Evolutionary conservation across 2,113 vertebrate species (phyloP).

Genomic region (Sturnira hondurensis): DNA sequence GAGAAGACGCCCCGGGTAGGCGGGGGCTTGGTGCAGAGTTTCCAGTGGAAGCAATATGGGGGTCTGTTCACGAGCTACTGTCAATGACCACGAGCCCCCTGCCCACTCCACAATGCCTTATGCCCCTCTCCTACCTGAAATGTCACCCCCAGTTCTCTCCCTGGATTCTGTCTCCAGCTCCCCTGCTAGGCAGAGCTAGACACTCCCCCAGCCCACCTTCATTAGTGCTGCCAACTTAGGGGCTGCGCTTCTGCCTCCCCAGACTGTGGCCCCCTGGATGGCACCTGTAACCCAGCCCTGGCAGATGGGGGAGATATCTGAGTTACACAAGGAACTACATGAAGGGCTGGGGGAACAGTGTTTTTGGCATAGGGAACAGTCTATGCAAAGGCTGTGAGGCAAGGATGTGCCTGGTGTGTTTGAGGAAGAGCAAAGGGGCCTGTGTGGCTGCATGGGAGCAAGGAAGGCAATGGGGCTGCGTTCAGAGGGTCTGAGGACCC

Average conservation of each 20-base stretch:
- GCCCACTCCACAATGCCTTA: background rate
- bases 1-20: background rate
- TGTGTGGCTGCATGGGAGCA: background rate
- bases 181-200: background rate
- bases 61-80: background rate
- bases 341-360: background rate
- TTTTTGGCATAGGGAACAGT: background rate
- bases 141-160: background rate
- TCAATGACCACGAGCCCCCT: background rate
- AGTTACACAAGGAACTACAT: background rate
- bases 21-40: background rate
- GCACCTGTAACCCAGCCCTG: background rate
- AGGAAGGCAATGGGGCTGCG: background rate
- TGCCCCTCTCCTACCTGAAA: background rate
- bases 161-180: background rate
- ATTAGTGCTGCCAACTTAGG: background rate
- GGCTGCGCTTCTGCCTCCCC: background rate
- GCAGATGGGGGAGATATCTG: background rate
- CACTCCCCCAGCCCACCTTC: background rate
- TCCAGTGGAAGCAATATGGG: background rate
- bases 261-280: rapidly evolving
- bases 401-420: background rate
- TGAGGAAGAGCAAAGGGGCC: background rate
- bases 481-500: background rate
- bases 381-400: background rate